A percentile compares a stretch with the other conserved stretches of the same genome.
Conservation (phyloP, 2,113 vertebrate genomes). For the Cinclus mexicanus region DNA sequence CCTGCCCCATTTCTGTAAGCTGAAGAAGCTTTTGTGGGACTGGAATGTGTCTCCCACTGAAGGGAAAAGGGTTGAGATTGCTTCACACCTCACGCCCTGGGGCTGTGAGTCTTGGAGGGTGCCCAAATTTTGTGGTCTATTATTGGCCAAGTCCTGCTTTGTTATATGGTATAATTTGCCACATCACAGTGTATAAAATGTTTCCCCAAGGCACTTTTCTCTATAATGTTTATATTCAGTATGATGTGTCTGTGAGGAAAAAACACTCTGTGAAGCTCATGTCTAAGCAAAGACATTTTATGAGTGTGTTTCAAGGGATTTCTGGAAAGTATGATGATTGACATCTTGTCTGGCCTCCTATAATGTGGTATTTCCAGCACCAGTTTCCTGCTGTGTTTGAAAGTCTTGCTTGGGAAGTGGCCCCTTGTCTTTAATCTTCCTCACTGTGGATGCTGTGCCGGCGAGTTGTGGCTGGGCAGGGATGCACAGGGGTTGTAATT, state of each 20-base stretch:
- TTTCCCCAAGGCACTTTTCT: slow-evolving; percentile 1
- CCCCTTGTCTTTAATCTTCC: background rate
- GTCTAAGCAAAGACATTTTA: background rate
- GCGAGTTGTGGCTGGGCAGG: background rate
- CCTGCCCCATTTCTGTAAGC: background rate
- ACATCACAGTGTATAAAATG: background rate
- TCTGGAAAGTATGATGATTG: background rate
- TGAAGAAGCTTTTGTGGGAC: background rate
- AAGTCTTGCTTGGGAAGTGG: background rate
- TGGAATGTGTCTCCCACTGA: background rate
- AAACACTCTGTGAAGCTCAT: background rate
- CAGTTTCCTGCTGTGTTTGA: background rate
- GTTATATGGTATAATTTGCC: background rate
- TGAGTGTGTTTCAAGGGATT: background rate
- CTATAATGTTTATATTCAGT: background rate
- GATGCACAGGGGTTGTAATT: rapidly evolving
- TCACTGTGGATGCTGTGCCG: background rate
- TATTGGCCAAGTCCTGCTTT: background rate
- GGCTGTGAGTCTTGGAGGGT: slow-evolving; percentile 24
- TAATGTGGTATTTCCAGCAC: background rate
- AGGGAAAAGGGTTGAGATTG: background rate
- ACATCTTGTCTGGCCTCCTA: background rate
- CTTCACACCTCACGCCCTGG: background rate
- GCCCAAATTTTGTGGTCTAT: slow-evolving; percentile 45
- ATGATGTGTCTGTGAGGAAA: background rate